Base-by-base conservation (phyloP, 2,797 vertebrate genomes). In the Telmatherina bonti region DNA sequence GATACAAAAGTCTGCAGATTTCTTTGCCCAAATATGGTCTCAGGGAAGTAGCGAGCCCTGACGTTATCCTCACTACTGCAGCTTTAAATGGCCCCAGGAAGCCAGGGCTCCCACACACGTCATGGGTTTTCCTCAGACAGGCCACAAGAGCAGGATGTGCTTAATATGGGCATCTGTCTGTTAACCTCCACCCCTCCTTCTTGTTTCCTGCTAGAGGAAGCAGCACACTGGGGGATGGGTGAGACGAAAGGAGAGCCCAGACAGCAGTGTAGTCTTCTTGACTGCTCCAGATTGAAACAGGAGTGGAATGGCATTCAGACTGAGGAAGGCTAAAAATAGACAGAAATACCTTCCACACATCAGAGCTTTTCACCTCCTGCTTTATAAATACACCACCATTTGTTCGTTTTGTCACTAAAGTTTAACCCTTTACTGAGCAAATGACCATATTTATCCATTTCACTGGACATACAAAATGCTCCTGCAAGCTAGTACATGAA, bases 21-120 rank as follows among this genome's bases (percentile, higher is more conserved):
- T 77, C 61, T 67, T 26, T 88, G 83, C 35, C 91, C 88, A 83
- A 73, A 91, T 89, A 90, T 89, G 91, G 89, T 56, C 83, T 55
- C 1, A 30, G 2, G 88, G 86, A 91, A 89, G 84, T 59, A 10
- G 38, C 52, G 4, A 18, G 36, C 55, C 31, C 78, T 93, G 90
- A 92, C 75, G 86, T 75, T 80, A 83, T 54, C 63, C 36, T 27
- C 24, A 2, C 49, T 56, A 51, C 66, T 88, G 70, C 67, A 68
- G 41, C 89, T 93, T 93, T 91, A 94, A 93, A 94, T 91, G 90
- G 92, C 77, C 78, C 74, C 86, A 88, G 93, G 92, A 94, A 95
- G 78, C 81, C 78, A 87, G 82, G 85, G 85, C 78, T 85, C 88
- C 91, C 89, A 71, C 74, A 35, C 76, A 72, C 91, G 82, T 91